Percentiles rank a stretch among this genome's conserved stretches.
phyloP scores from a whole-genome alignment of 2,888 invertebrate genomes.

The Cenopis cana region DNA sequence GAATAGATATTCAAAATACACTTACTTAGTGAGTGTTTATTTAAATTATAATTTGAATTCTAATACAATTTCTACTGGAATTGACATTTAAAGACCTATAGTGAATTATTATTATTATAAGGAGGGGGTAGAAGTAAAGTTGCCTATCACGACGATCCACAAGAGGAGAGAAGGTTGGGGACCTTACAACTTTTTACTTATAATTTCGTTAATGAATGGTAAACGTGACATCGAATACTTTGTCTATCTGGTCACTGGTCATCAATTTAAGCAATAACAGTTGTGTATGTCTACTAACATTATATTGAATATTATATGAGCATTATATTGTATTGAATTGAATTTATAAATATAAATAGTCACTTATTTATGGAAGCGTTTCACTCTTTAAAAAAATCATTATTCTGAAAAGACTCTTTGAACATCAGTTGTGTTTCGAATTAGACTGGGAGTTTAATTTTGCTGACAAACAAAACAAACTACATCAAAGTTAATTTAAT shows the following conservation, averaged over 20 bases:
- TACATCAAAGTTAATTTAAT: neutral
- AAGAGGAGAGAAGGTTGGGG: too few relatives aligned
- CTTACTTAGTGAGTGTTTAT: neutral
- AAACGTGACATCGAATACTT: slow-evolving; percentile 13
- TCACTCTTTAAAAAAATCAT: neutral
- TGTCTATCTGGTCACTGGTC: neutral
- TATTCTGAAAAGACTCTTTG: neutral
- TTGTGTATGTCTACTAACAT: neutral
- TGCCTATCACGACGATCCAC: too few relatives aligned
- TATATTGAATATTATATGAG: too few relatives aligned
- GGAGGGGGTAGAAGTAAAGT: neutral
- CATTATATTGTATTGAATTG: too few relatives aligned
- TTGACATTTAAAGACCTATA: slow-evolving; percentile 12
- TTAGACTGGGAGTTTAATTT: neutral
- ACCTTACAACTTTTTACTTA: neutral
- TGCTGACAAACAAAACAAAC: neutral
- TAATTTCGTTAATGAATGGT: neutral
- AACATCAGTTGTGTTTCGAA: neutral
- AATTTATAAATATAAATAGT: neutral
- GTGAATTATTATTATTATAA: neutral
- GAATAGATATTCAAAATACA: slow-evolving; percentile 34
- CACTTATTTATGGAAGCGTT: too few relatives aligned
- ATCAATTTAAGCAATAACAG: slow-evolving; percentile 20
- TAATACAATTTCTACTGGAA: slow-evolving; percentile 24
- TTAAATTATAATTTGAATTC: slow-evolving; percentile 11